Base-by-base conservation (phyloP, 2,888 invertebrate genomes). In the Vannuccia rotundouncinata region DNA sequence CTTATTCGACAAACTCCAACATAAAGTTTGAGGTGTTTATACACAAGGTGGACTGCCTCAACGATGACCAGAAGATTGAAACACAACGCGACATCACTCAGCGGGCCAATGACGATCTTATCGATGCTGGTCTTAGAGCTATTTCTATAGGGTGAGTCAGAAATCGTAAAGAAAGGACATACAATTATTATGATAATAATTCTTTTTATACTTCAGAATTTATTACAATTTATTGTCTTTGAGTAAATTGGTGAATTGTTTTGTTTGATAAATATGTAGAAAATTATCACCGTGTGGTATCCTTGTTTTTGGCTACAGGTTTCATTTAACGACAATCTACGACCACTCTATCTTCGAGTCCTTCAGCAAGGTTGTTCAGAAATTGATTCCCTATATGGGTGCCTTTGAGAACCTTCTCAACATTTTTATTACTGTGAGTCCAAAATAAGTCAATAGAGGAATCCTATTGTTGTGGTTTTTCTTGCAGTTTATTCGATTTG, bases 261-360 rank as follows among this genome's bases (percentile, higher is more conserved):
- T n/a, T n/a, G n/a, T n/a, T n/a, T n/a, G n/a, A n/a, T n/a, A n/a
- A n/a, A n/a, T n/a, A n/a, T n/a, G n/a, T n/a, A n/a, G n/a, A n/a
- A n/a, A n/a, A n/a, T n/a, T n/a, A n/a, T n/a, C n/a, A n/a, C n/a
- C n/a, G n/a, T n/a, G n/a, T n/a, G n/a, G n/a, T n/a, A n/a, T n/a
- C n/a, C n/a, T n/a, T n/a, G n/a, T 30, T 45, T n/a, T 25, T 77
- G 2, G 94, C 87, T 89, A 95, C 79, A 85, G 82, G 81, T 82
- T 81, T 45, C 96, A 99, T 88, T 90, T 98, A 82, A 99, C 98
- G 28, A 98, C 97, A 82, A 99, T 99, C 84, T 99, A 99, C 88
- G 99, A 99, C 89, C 99, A 99, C 89, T 98, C 98, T 83, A 99
- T 99, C 89, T 99, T 99, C 90, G 99, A 99, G 90, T 99, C 99